Evolutionary conservation across 2,113 vertebrate species (phyloP).

Genomic region (Lathamus discolor): DNA sequence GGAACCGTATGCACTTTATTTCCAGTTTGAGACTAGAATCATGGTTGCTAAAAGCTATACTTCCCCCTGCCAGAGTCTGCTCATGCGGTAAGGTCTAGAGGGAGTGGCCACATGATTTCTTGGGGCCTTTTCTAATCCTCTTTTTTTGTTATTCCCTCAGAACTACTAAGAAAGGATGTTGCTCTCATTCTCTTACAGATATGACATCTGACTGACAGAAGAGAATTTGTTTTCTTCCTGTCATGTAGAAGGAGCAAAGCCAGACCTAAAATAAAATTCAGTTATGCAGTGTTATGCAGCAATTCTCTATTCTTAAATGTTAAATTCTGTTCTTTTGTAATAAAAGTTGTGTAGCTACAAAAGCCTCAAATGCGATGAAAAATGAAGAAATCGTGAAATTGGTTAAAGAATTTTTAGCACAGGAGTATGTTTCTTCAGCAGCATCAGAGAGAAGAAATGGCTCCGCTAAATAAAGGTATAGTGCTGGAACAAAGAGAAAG

Average conservation of each 20-base stretch:
- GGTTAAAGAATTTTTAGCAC: background rate
- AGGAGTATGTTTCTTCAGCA: background rate
- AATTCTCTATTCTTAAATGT: background rate
- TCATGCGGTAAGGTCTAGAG: background rate
- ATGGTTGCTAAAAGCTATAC: background rate
- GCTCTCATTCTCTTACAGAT: background rate
- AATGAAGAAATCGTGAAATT: background rate
- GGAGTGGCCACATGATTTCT: background rate
- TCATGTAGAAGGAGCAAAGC: background rate
- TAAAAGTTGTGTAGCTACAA: background rate
- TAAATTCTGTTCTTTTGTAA: background rate
- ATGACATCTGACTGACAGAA: background rate
- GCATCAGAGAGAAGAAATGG: background rate
- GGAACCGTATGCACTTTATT: background rate
- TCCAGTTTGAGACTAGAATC: background rate
- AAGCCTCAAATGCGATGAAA: background rate
- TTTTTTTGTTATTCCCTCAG: background rate
- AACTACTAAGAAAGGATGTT: background rate
- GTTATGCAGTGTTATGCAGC: background rate
- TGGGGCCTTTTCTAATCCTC: background rate
- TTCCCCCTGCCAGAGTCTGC: background rate
- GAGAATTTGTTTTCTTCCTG: background rate
- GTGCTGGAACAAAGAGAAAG: background rate
- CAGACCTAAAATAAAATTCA: background rate
- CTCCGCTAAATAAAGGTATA: background rate